Evolutionary conservation across 2,888 invertebrate species (phyloP), one percentile per base, ranked within the genome.

Genomic region (Melangyna quadrimaculata): DNA sequence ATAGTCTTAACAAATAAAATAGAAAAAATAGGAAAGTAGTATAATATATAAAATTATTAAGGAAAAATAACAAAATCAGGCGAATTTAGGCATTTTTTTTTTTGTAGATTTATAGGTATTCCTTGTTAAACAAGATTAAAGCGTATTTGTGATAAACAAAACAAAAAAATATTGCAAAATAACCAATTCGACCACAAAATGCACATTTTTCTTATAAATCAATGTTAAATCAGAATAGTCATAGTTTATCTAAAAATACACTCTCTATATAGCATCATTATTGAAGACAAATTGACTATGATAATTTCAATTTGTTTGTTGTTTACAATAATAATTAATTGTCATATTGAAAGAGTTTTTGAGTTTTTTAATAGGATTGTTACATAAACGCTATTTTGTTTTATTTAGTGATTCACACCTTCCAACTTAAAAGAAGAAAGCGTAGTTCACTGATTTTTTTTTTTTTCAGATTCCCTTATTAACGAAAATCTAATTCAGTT

Each of bases 61-160:
- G 53, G n/a, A n/a, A 24, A 3, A 53, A 24, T 6, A 51, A 35
- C 24, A 37, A 51, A 55, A 29, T 79, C 75, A 74, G 71, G 57
- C 55, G 72, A 63, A 72, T 73, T 59, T 77, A 77, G 61, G 72
- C 19, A 67, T 55, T 73, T 17, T 10, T 51, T 43, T 59, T 80
- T 45, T 45, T 65, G n/a, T n/a, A 65, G 55, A 80, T 61, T 73
- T 81, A 77, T 72, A 67, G 67, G 67, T 35, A 81, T 78, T 86
- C 77, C 80, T 81, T 77, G 72, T 86, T 72, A 73, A 80, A 71
- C 77, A 86, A 86, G 77, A 73, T 65, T 77, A 70, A 86, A 86
- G 86, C 86, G 57, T 81, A 81, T 78, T 86, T 86, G 86, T 86
- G 86, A 86, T 86, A 81, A 81, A 81, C 73, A 78, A 86, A 81